Evolutionary conservation across 23 tunicate genomes (phyloP).

Genomic region (Pegea sp.): DNA sequence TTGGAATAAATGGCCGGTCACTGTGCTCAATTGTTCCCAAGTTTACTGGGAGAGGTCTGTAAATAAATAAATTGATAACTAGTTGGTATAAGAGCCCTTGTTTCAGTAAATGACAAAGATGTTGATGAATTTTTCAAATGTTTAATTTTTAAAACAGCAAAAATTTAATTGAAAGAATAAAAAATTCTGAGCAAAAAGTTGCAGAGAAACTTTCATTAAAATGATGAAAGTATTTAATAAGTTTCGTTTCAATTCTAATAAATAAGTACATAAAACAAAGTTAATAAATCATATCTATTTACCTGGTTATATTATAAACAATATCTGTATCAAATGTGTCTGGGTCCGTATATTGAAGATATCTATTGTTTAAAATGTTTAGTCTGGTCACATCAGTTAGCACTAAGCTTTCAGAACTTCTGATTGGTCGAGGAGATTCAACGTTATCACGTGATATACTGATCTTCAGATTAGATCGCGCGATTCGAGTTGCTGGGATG

Average conservation of each 20-base stretch:
- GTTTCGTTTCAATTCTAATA: not conserved
- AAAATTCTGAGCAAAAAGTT: not conserved
- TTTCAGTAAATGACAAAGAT: too few species aligned
- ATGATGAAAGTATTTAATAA: not conserved
- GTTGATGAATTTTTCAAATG: too few species aligned
- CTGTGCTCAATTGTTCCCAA: conserved; percentile 62
- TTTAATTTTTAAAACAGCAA: too few species aligned
- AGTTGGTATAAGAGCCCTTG: too few species aligned
- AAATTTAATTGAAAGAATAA: not conserved
- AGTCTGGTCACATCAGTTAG: conserved; percentile 27
- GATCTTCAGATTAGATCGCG: conserved; percentile 12
- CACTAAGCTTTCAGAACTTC: conserved; percentile 24
- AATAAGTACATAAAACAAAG: too few species aligned
- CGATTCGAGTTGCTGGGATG: conserved; percentile 10
- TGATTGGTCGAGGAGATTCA: conserved; percentile 31
- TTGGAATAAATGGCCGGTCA: conserved; percentile 68
- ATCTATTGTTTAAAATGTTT: conserved; percentile 53
- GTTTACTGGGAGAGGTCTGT: conserved; percentile 36
- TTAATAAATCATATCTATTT: not conserved
- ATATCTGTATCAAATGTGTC: conserved; percentile 78
- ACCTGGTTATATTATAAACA: conserved; percentile 76
- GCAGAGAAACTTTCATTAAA: not conserved
- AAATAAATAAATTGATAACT: too few species aligned
- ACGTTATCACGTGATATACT: conserved; percentile 24
- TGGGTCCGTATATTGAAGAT: conserved; percentile 48